Evolutionary conservation across 2,797 vertebrate species (phyloP), one percentile per base, ranked within the genome.

Genomic region (Aulostomus chinensis): DNA sequence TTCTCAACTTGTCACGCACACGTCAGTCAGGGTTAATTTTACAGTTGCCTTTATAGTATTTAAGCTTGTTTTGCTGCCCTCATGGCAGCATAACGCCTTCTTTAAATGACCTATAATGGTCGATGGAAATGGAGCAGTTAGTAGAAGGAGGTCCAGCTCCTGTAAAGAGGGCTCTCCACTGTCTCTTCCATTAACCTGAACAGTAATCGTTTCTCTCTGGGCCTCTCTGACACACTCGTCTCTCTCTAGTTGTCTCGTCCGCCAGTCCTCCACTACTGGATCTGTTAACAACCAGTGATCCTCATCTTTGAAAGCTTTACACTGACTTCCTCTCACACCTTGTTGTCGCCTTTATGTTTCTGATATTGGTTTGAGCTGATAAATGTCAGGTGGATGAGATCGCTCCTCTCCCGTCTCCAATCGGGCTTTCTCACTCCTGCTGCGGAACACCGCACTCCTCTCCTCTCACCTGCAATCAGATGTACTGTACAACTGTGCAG

Each of bases 371-470:
- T 28, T 29, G 18, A 40, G 24, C 37, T 37, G 40, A 8, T 65
- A 60, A 78, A 79, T 68, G 61, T 46, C 52, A 63, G 34, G 26
- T 52, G 9, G 39, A 13, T 10, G 9, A 35, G 34, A 53, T 50
- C 25, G 30, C 32, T 49, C 22, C 22, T 24, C 5, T 51, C 17
- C n/a, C n/a, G n/a, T n/a, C n/a, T n/a, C n/a, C n/a, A n/a, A n/a
- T n/a, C n/a, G n/a, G n/a, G n/a, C n/a, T n/a, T n/a, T n/a, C n/a
- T n/a, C n/a, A n/a, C n/a, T n/a, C n/a, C n/a, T n/a, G n/a, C n/a
- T n/a, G n/a, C n/a, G n/a, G n/a, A n/a, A n/a, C n/a, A n/a, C n/a
- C n/a, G n/a, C n/a, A n/a, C n/a, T n/a, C n/a, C n/a, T n/a, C n/a
- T n/a, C n/a, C n/a, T n/a, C n/a, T n/a, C n/a, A n/a, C n/a, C n/a